Conservation (phyloP, 2,797 vertebrate genomes). For the Cyprinella venusta region DNA sequence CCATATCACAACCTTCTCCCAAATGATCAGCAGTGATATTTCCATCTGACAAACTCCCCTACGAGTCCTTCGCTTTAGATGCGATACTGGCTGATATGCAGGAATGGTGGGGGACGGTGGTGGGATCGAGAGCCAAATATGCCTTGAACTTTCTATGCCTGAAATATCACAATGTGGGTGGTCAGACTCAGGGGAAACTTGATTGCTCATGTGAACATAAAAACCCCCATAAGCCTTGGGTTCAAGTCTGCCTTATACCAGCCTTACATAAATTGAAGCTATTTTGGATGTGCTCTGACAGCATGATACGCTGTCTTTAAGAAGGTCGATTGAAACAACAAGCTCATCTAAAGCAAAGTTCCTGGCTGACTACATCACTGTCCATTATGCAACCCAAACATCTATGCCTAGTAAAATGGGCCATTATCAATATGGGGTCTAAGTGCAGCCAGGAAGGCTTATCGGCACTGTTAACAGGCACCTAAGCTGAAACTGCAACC, state of each 20-base stretch:
- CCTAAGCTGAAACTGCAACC: conserved; percentile 53
- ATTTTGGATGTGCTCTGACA: conserved; percentile 68
- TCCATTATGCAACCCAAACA: conserved; percentile 52
- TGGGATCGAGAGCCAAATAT: conserved; percentile 52
- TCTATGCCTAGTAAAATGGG: conserved; percentile 52
- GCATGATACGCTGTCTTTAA: conserved; percentile 65
- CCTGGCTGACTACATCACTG: conserved; percentile 38
- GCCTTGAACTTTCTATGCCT: conserved; percentile 53
- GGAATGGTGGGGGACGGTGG: conserved; percentile 30
- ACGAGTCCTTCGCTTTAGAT: conserved; percentile 49
- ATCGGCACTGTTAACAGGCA: conserved; percentile 22
- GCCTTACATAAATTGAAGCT: conserved; percentile 12
- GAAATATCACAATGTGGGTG: conserved; percentile 61
- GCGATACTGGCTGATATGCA: conserved; percentile 29
- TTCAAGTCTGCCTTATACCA: conserved; percentile 10
- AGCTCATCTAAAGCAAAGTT: conserved; percentile 36
- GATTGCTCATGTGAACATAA: conserved; percentile 19
- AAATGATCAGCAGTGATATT: conserved; percentile 57
- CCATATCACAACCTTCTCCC: conserved; percentile 18
- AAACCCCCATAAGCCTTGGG: conserved; percentile 21
- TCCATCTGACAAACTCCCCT: conserved; percentile 54
- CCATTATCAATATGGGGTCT: conserved; percentile 59
- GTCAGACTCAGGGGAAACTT: conserved; percentile 45
- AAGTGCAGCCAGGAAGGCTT: conserved; percentile 57
- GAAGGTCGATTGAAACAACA: conserved; percentile 36